Base-by-base conservation (phyloP, 2,797 vertebrate species). In the Cirrhinus mrigala region DNA sequence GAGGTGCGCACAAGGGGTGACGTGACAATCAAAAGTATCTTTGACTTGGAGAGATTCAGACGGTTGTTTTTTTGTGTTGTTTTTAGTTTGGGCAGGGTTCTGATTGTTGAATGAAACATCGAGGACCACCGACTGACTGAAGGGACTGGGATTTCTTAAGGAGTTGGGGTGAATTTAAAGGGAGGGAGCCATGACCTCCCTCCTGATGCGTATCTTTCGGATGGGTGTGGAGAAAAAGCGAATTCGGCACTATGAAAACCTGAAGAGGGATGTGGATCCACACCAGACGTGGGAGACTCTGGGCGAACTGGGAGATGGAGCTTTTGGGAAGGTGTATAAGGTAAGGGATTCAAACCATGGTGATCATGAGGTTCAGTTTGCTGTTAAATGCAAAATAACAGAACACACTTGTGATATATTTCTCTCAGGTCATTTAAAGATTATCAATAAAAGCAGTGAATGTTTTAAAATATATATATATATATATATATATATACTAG, bases 321-420 rank as follows among this genome's bases (percentile, higher is more conserved):
- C 92, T 9, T 93, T 93, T n/a, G 92, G 92, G 48, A 93, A 92
- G 86, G 92, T 93, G 6, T 92, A 91, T 85, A 93, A 93, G 92
- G 92, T 93, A 85, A 75, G 87, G 24, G 14, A 27, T 46, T 40
- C 16, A 69, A 20, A 48, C 69, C 24, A 9, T 40, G 14, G n/a
- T 4, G n/a, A 27, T n/a, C 16, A 50, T 22, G 33, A 79, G 16
- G 12, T 71, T 71, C 4, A 54, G 6, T 7, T 33, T 16, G 48
- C 12, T 6, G 40, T 46, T 46, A 24, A 69, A 69, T n/a, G 27
- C n/a, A 29, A 58, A 29, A 27, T 60, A 29, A 60, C 27, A 74
- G 24, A 82, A 27, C 6, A 29, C 15, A 22, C 18, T 24, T 58
- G 50, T 24, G 15, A 33, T 46, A 50, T 70, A 22, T 50, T 29